A percentile compares a stretch with the other conserved stretches of the same genome.
These are phyloP conservation scores for Hyles lineata DNA, from an alignment of 2,888 invertebrate genomes.

Conservation along the genomic window DNA sequence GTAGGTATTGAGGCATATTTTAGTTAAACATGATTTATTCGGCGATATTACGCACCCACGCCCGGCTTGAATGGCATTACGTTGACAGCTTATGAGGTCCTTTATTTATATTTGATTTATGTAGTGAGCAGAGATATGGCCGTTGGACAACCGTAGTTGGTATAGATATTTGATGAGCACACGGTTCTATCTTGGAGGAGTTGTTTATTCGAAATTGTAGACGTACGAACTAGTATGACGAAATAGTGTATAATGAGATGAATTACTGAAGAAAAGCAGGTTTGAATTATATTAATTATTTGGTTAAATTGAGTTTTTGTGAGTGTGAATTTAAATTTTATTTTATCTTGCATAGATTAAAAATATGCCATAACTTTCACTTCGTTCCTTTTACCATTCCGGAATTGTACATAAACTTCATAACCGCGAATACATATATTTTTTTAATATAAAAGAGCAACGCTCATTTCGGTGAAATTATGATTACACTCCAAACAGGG, in stretches of 20 bases:
- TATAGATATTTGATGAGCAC: slow-evolving; percentile 39
- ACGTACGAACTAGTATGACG: no score
- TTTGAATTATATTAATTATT: no score
- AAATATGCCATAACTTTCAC: neutral
- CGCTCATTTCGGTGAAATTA: slow-evolving; percentile 33
- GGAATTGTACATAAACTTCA: neutral
- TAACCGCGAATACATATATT: slow-evolving; percentile 34
- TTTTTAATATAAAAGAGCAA: slow-evolving; percentile 50
- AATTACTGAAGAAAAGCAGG: no score
- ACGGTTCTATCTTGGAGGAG: slow-evolving; percentile 6
- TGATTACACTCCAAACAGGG: slow-evolving; percentile 32
- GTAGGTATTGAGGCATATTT: slow-evolving; percentile 79
- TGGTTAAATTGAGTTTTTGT: no score
- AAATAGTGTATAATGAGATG: no score
- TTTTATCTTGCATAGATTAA: neutral
- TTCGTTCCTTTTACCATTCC: neutral
- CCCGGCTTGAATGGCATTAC: slow-evolving; percentile 79
- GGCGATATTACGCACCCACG: slow-evolving; percentile 79
- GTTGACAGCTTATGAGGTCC: slow-evolving; percentile 83
- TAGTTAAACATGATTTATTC: slow-evolving; percentile 79
- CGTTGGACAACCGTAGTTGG: slow-evolving; percentile 52
- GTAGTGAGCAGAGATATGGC: slow-evolving; percentile 76
- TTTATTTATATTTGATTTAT: slow-evolving; percentile 83
- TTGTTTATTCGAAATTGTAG: neutral
- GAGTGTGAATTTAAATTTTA: neutral